These are phyloP conservation scores for Callyntrura sp. DNA, from an alignment of 2,888 invertebrate species.

Conservation along the genomic window DNA sequence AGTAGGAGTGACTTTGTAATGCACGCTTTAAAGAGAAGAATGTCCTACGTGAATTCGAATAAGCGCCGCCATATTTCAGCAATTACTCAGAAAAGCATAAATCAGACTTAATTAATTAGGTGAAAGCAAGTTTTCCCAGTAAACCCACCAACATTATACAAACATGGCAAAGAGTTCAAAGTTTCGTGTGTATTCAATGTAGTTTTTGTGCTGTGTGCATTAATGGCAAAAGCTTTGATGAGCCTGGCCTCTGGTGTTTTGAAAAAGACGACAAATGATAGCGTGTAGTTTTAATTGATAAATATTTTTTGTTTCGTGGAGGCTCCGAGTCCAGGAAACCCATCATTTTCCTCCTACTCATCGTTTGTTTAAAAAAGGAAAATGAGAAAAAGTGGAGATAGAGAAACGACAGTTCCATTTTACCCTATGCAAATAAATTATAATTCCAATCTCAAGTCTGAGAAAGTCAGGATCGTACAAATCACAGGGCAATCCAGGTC, in stretches of 20 bases:
- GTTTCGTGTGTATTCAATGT: too few species aligned
- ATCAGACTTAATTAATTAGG: conserved; percentile 50
- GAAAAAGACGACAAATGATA: conserved; percentile 16
- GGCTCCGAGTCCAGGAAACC: background rate
- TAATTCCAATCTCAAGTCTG: conserved; percentile 32
- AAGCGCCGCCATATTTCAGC: background rate
- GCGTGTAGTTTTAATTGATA: conserved; percentile 40
- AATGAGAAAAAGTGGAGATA: background rate
- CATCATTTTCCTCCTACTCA: background rate
- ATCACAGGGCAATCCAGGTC: conserved; percentile 55
- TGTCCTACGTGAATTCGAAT: too few species aligned
- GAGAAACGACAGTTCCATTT: background rate
- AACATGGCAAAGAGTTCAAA: background rate
- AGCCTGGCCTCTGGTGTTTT: background rate
- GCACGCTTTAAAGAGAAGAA: too few species aligned
- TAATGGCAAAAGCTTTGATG: too few species aligned
- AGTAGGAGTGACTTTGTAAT: too few species aligned
- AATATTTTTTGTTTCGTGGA: background rate
- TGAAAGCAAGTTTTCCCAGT: background rate
- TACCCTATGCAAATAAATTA: background rate
- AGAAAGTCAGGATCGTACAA: conserved; percentile 24
- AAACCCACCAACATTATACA: background rate
- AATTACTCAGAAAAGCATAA: background rate
- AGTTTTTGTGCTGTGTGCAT: too few species aligned
- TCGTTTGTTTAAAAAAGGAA: too few species aligned